A percentile compares a stretch with the other conserved stretches of the same genome.
Conservation (phyloP, 92 coral and sea anemone species). For the Palythoa grandiflora region DNA sequence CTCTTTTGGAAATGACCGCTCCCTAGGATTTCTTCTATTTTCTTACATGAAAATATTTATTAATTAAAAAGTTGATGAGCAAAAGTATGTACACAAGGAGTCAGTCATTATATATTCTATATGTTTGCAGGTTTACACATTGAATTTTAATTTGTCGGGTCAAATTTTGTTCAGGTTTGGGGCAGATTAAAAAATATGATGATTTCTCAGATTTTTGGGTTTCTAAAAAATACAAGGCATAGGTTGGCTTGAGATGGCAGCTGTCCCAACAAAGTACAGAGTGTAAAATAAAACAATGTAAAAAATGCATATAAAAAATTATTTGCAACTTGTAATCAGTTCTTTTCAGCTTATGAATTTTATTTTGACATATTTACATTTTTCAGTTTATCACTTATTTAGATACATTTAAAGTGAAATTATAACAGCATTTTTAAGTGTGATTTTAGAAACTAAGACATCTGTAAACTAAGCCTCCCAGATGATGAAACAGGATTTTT, state of each 20-base stretch:
- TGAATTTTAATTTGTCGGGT: background rate
- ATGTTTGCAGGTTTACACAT: conserved; percentile 1
- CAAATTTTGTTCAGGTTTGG: background rate
- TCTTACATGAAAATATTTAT: conserved; percentile 6
- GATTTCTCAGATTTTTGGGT: background rate
- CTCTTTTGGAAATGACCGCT: background rate
- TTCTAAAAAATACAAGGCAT: conserved; percentile 12
- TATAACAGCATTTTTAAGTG: background rate
- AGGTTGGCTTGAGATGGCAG: conserved; percentile 8
- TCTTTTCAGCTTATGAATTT: conserved; percentile 3
- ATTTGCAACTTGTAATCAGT: conserved; percentile 5
- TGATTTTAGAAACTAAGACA: background rate
- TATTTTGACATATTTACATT: conserved; percentile 9
- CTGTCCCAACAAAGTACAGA: background rate
- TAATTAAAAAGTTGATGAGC: background rate
- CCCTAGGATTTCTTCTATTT: conserved; percentile 8
- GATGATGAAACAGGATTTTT: background rate
- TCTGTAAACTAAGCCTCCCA: conserved; percentile 9
- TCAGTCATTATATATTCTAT: conserved; percentile 9
- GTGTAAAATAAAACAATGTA: background rate
- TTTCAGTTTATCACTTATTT: conserved; percentile 9
- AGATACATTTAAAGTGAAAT: background rate
- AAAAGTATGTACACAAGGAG: conserved; percentile 12
- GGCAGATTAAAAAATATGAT: background rate
- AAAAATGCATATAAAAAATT: conserved; percentile 3